These are phyloP conservation scores for Hoplostethus mediterraneus DNA, from an alignment of 2,797 vertebrate genomes.

Conservation along the genomic window DNA sequence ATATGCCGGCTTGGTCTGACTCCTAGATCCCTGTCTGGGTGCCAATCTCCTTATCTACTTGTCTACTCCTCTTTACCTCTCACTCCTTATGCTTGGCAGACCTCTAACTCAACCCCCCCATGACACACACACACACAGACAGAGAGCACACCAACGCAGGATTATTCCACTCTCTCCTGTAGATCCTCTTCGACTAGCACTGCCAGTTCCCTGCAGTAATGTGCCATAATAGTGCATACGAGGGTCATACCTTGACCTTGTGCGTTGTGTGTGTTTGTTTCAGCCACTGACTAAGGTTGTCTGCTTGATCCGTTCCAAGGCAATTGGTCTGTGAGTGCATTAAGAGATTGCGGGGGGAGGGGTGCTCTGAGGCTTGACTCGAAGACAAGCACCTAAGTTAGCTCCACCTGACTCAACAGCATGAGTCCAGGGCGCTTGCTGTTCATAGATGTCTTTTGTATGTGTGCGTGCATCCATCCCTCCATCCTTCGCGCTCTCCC, in stretches of 20 bases:
- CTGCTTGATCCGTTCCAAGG: conserved; percentile 64
- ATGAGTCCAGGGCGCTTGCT: conserved; percentile 5
- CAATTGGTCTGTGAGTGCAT: conserved; percentile 71
- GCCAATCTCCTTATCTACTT: conserved; percentile 73
- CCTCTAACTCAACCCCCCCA: conserved; percentile 52
- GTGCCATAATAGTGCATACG: conserved; percentile 38
- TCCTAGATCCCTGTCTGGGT: conserved; percentile 44
- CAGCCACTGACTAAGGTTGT: conserved; percentile 48
- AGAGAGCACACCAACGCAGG: conserved; percentile 37
- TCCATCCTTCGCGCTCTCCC: not conserved
- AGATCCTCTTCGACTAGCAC: conserved; percentile 74
- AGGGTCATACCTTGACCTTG: conserved; percentile 58
- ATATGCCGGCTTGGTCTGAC: conserved; percentile 25
- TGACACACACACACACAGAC: conserved; percentile 25
- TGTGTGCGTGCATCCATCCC: not conserved
- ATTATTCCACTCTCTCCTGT: conserved; percentile 71
- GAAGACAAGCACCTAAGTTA: conserved; percentile 40
- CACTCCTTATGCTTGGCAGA: conserved; percentile 60
- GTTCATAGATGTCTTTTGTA: not conserved
- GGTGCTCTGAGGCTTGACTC: conserved; percentile 30
- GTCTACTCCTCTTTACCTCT: conserved; percentile 52
- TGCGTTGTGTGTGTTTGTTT: conserved; percentile 54
- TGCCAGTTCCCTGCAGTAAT: conserved; percentile 70
- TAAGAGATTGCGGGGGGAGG: conserved; percentile 68
- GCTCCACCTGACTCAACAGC: conserved; percentile 36